phyloP scores from a whole-genome alignment of 2,113 vertebrate genomes.

The Pachyramphus minor region DNA sequence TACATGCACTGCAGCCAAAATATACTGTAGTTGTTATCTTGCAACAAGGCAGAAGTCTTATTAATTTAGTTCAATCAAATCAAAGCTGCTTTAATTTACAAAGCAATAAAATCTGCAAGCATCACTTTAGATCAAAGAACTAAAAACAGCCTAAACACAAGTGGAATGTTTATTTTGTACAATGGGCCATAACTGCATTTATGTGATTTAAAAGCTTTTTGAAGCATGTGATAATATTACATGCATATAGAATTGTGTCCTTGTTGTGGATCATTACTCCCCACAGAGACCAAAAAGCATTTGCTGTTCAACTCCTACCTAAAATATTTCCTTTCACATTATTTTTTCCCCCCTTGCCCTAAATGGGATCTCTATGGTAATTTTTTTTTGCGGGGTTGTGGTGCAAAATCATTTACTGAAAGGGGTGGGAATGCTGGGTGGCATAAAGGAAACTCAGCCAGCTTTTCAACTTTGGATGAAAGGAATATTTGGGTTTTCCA shows the following conservation, averaged over 20 bases:
- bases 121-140: slow-evolving; percentile 76
- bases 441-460: neutral
- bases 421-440: slow-evolving; percentile 22
- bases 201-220: slow-evolving; percentile 86
- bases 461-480: neutral
- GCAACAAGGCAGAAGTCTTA: slow-evolving; percentile 75
- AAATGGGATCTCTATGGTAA: slow-evolving; percentile 75
- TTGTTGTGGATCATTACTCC: slow-evolving; percentile 87
- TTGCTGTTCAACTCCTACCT: slow-evolving; percentile 79
- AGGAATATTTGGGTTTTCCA: neutral
- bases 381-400: neutral
- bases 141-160: slow-evolving; percentile 79
- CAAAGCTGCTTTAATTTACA: slow-evolving; percentile 78
- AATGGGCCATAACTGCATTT: slow-evolving; percentile 88
- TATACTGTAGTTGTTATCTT: slow-evolving; percentile 68
- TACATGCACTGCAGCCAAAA: slow-evolving; percentile 55
- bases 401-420: slow-evolving; percentile 37
- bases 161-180: slow-evolving; percentile 89
- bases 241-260: slow-evolving; percentile 83
- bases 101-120: slow-evolving; percentile 76
- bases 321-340: slow-evolving; percentile 75
- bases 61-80: slow-evolving; percentile 84
- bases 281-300: slow-evolving; percentile 82
- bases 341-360: slow-evolving; percentile 53
- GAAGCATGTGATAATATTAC: slow-evolving; percentile 81